Evolutionary conservation across 2,113 vertebrate species (phyloP).

Genomic region (Bubo scandiacus): DNA sequence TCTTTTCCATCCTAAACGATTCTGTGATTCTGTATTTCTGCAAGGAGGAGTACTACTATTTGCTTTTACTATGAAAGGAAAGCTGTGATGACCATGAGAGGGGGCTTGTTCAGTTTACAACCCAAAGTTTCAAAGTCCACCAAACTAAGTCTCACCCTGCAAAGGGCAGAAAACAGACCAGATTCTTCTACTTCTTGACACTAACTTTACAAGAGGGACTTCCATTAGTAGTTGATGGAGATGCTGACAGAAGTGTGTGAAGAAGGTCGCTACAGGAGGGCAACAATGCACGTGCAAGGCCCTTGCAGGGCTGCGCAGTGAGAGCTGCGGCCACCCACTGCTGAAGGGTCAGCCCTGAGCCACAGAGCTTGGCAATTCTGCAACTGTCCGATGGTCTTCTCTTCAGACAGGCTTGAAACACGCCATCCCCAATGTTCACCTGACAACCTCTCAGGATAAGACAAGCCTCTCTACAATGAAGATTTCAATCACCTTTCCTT

Average conservation of each 20-base stretch:
- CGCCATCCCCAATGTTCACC: neutral
- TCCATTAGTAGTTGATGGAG: neutral
- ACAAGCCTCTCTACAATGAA: neutral
- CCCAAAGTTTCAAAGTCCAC: neutral
- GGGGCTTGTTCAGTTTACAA: neutral
- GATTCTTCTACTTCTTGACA: neutral
- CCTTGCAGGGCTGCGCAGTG: neutral
- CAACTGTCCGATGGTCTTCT: neutral
- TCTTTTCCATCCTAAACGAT: too few species aligned
- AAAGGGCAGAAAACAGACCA: neutral
- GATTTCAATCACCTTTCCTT: neutral
- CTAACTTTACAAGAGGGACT: neutral
- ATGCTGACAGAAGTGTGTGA: fast-evolving
- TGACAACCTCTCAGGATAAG: neutral
- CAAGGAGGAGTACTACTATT: neutral
- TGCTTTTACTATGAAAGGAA: neutral
- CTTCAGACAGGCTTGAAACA: neutral
- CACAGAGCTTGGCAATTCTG: neutral
- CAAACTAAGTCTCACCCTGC: neutral
- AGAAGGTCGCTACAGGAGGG: neutral
- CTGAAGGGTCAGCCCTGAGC: neutral
- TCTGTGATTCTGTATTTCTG: neutral
- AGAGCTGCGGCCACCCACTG: neutral
- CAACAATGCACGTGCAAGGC: fast-evolving
- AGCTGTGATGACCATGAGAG: neutral